These are phyloP conservation scores for Microcebus tavaratra DNA, from an alignment of 2,113 vertebrate species.

Conservation along the genomic window DNA sequence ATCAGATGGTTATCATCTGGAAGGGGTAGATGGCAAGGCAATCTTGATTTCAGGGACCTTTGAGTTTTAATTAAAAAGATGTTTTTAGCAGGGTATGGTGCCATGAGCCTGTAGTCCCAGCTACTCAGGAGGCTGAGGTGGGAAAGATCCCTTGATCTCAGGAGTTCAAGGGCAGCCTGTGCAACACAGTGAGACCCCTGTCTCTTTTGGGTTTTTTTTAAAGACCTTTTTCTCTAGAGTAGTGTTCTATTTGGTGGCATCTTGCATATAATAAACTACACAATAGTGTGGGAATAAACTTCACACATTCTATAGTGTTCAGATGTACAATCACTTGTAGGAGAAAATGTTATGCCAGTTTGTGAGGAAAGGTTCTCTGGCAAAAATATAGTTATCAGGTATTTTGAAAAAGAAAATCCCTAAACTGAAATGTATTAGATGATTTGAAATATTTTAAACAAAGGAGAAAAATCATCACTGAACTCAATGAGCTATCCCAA, in stretches of 20 bases:
- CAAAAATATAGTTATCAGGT: background rate
- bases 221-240: background rate
- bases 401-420: slow-evolving; percentile 31
- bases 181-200: background rate
- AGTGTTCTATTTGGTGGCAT: background rate
- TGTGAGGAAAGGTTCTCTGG: background rate
- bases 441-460: slow-evolving; percentile 30
- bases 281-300: background rate
- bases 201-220: background rate
- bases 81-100: background rate
- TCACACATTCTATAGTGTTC: background rate
- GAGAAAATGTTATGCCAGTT: background rate
- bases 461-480: background rate
- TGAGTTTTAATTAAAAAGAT: background rate
- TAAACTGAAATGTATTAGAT: background rate
- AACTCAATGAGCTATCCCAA: background rate
- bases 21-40: background rate
- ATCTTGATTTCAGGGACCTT: background rate
- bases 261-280: background rate
- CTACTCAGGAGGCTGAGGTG: background rate
- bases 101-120: background rate
- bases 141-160: background rate
- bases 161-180: background rate
- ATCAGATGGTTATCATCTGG: background rate
- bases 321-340: background rate